These are phyloP conservation scores for Lytechinus variegatus DNA, from an alignment of 35 echinoderm and acorn worm species.

Conservation along the genomic window DNA sequence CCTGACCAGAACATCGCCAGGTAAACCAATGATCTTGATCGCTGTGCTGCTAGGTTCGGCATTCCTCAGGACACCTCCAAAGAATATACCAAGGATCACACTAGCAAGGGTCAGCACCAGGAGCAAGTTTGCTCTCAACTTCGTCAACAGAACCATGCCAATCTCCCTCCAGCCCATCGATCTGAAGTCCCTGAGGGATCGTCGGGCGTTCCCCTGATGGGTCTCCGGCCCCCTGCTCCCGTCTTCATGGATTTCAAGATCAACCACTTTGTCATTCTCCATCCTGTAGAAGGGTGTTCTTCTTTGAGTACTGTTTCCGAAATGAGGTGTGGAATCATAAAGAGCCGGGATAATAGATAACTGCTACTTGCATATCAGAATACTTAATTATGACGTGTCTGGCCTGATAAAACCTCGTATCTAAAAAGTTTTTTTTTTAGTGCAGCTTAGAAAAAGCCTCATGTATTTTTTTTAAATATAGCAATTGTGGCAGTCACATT, in stretches of 20 bases:
- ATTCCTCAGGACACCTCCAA: neutral
- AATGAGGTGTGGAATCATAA: neutral
- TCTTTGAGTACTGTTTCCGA: neutral
- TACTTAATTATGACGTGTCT: no score
- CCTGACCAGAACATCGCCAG: constrained; percentile 35
- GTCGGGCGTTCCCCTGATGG: neutral
- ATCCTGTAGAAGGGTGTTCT: neutral
- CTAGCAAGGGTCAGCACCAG: neutral
- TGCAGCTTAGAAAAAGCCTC: no score
- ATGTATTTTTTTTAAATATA: no score
- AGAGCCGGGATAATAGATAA: neutral
- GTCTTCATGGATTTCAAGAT: neutral
- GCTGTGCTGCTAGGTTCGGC: neutral
- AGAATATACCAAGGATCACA: constrained; percentile 39
- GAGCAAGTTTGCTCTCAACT: constrained; percentile 21
- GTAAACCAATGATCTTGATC: constrained; percentile 43
- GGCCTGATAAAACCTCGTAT: no score
- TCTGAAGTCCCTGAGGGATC: no score
- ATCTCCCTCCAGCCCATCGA: neutral
- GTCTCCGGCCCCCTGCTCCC: neutral
- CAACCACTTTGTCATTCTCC: neutral
- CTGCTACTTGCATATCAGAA: no score
- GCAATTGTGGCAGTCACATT: no score
- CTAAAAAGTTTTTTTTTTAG: no score
- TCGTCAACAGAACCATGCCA: neutral